Conservation (phyloP, 2,113 vertebrate species). For the Trichomycterus rosablanca region DNA sequence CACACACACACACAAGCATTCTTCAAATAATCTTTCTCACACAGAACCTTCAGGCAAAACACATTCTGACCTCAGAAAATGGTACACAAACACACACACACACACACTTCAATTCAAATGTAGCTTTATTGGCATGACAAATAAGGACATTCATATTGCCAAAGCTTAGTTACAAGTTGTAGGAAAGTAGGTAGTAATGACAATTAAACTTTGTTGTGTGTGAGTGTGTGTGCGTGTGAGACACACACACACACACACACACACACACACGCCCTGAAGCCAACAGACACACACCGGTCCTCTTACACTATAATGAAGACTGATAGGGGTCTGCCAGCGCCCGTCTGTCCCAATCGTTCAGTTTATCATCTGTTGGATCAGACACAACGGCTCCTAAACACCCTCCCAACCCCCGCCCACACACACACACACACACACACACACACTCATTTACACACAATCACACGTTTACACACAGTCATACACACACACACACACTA, state of each 20-base stretch:
- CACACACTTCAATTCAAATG: too few species aligned
- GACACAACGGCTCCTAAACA: conserved; percentile 42
- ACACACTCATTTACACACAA: background rate
- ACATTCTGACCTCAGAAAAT: conserved; percentile 5
- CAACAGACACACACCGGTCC: conserved; percentile 11
- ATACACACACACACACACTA: background rate
- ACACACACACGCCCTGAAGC: background rate
- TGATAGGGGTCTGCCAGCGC: conserved; percentile 45
- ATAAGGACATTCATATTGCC: too few species aligned
- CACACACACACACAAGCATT: conserved; percentile 9
- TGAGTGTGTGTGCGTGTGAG: too few species aligned
- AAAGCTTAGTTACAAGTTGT: too few species aligned
- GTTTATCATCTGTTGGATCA: conserved; percentile 47
- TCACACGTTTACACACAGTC: background rate
- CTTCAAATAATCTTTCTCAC: background rate
- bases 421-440: conserved; percentile 18
- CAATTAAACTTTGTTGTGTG: too few species aligned
- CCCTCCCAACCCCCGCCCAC: background rate
- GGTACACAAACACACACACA: background rate
- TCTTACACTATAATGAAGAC: conserved; percentile 9
- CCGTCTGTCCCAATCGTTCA: conserved; percentile 7
- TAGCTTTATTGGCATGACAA: too few species aligned
- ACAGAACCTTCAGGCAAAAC: background rate
- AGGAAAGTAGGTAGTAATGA: too few species aligned
- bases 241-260: conserved; percentile 11